Evolutionary conservation across 2,113 vertebrate species (phyloP), one percentile per base, ranked within the genome.

Genomic region (Cyanocitta stelleri): DNA sequence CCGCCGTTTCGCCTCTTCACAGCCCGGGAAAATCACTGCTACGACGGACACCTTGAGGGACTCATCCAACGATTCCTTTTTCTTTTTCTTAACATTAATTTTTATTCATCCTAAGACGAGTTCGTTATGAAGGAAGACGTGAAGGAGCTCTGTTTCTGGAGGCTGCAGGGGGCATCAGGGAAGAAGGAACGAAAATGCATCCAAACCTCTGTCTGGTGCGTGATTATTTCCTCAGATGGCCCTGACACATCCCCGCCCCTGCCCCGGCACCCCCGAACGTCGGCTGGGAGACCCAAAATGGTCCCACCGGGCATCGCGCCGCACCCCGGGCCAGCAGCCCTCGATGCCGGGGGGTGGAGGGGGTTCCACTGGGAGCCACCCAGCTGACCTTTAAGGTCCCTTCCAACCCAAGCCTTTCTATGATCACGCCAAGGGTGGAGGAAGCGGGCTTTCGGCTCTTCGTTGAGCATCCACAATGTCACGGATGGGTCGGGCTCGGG

Each of bases 151-250:
- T 32, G 10, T 41, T 90, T 62, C 32, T 52, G 87, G 59, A 61
- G 13, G 86, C 72, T 86, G 75, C 83, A 83, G 79, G 43, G 72
- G 68, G 55, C 84, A 90, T 84, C 76, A 16, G 29, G 76, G 76
- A 86, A 74, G 74, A 75, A 72, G 66, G n/a, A 91, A 91, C 68
- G 89, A 92, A 92, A 91, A 84, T 30, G 27, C 64, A 11, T 46
- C 59, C 52, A 15, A 85, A 58, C 6, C 13, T 23, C 74, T 46
- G 33, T 24, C 55, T 79, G 81, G 72, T 87, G 87, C 32, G 43
- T 89, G 59, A 61, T 29, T 39, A 77, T 84, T 77, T 58, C 62
- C 48, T 51, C 7, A 51, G 18, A 63, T 1, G 21, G 2, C 35
- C 10, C 37, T 13, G 67, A 16, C 5, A 9, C 54, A 43, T 32